Evolutionary conservation across 2,113 vertebrate genomes (phyloP).

Genomic region (Brachypteracias leptosomus): DNA sequence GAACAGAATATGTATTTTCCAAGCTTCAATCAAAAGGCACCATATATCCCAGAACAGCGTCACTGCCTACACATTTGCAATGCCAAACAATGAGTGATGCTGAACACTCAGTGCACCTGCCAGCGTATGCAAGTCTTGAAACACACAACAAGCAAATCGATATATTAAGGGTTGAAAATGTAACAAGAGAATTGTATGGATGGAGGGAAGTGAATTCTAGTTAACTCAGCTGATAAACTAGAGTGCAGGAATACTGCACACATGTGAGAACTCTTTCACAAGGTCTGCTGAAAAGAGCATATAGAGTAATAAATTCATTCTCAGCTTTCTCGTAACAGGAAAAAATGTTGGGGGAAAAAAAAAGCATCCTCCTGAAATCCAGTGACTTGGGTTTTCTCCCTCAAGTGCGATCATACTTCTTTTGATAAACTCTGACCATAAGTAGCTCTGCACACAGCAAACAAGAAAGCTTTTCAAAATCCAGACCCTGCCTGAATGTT

Average conservation of each 20-base stretch:
- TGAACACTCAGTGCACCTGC: background rate
- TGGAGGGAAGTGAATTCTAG: background rate
- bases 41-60: background rate
- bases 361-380: background rate
- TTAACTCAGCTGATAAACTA: background rate
- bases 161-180: background rate
- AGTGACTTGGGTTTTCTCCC: background rate
- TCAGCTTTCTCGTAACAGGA: background rate
- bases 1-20: background rate
- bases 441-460: background rate
- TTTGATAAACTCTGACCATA: constrained; percentile 42
- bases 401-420: background rate
- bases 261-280: background rate
- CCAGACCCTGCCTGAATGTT: background rate
- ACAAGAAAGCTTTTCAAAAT: constrained; percentile 53
- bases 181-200: background rate
- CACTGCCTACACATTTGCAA: background rate
- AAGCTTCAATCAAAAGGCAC: background rate
- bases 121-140: background rate
- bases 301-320: background rate
- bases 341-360: background rate
- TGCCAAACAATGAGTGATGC: background rate
- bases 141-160: background rate
- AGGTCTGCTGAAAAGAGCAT: background rate
- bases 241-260: background rate